Conservation (phyloP, 2,797 vertebrate species). For the Spinus olivaceus region DNA sequence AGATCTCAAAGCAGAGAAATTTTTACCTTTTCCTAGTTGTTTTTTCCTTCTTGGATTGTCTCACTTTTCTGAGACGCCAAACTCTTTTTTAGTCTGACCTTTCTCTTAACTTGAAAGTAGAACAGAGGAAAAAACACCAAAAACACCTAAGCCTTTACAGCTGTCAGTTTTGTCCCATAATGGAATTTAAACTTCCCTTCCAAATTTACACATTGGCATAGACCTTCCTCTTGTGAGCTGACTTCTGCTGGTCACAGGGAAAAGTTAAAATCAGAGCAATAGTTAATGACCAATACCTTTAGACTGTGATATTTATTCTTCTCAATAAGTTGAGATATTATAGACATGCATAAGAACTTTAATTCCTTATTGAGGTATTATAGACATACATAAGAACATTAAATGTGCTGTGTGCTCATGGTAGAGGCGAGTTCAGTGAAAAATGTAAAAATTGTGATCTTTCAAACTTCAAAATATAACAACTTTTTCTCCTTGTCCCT, state of each 20-base stretch:
- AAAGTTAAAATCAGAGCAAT: background rate
- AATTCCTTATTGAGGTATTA: background rate
- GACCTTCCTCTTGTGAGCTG: background rate
- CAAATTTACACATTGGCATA: background rate
- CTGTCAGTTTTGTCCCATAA: conserved; percentile 37
- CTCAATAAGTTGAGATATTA: background rate
- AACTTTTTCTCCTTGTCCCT: background rate
- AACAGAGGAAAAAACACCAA: background rate
- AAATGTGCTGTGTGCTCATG: background rate
- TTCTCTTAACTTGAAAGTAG: conserved; percentile 47
- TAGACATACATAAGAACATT: background rate
- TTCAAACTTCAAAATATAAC: background rate
- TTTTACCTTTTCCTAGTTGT: background rate
- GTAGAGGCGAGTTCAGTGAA: background rate
- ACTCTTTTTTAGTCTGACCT: background rate
- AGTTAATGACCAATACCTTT: background rate
- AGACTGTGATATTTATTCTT: background rate
- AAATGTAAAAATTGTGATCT: background rate
- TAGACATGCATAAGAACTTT: background rate
- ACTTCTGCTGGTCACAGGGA: background rate
- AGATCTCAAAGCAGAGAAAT: background rate
- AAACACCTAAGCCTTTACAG: conserved; percentile 49
- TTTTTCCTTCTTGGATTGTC: conserved; percentile 1
- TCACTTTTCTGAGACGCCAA: background rate
- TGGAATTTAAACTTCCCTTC: background rate